Percentiles rank a stretch among this genome's conserved stretches.
Conservation (phyloP, 2,113 vertebrate genomes). For the Onychostoma macrolepis region DNA sequence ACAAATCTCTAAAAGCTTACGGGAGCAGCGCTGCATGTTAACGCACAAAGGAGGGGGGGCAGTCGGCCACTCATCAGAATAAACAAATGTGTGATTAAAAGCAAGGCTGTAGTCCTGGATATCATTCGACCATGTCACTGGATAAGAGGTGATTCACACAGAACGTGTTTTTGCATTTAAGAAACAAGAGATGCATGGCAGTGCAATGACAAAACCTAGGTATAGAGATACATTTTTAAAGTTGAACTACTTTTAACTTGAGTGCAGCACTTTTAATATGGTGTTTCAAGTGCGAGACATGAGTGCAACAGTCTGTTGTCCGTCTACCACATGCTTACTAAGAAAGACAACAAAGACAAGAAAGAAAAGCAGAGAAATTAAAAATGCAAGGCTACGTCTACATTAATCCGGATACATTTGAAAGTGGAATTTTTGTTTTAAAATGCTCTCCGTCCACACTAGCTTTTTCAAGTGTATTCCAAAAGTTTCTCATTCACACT, state of each 20-base stretch:
- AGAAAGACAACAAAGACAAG: not conserved
- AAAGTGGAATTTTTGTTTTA: too few relatives aligned
- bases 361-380: too few relatives aligned
- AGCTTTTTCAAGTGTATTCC: too few relatives aligned
- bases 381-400: too few relatives aligned
- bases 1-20: constrained; percentile 75
- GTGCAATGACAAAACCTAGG: not conserved
- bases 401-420: too few relatives aligned
- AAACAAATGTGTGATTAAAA: constrained; percentile 44
- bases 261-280: not conserved
- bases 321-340: not conserved
- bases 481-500: too few relatives aligned
- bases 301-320: not conserved
- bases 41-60: constrained; percentile 38
- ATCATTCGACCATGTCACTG: constrained; percentile 13
- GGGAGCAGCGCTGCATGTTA: constrained; percentile 60
- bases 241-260: not conserved
- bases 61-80: constrained; percentile 27
- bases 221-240: not conserved
- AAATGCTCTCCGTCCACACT: too few relatives aligned
- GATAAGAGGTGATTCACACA: constrained; percentile 25
- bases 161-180: not conserved
- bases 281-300: not conserved
- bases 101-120: not conserved
- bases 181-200: not conserved